Percentiles rank a stretch among this genome's conserved stretches.
Conservation (phyloP, 2,113 vertebrate species). For the Rousettus leschenaultii region DNA sequence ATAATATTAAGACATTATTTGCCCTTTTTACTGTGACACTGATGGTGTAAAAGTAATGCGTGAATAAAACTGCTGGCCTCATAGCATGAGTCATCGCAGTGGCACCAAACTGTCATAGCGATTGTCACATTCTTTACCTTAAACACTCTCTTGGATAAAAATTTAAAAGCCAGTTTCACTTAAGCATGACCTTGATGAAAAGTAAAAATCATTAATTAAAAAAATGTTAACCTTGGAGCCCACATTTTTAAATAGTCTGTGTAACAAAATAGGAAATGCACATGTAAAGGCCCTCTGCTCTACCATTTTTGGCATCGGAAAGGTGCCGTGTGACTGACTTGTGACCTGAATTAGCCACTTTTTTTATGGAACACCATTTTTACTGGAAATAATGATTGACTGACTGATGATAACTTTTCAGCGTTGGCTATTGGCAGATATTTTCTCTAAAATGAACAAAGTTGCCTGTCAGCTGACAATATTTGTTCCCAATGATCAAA, state of each 20-base stretch:
- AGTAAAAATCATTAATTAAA: neutral
- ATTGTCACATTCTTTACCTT: fast-evolving
- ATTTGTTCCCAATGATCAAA: constrained; percentile 4
- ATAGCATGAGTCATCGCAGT: fast-evolving
- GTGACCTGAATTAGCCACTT: fast-evolving
- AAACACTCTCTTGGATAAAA: neutral
- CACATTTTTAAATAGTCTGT: neutral
- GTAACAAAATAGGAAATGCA: fast-evolving
- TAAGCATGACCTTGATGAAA: neutral
- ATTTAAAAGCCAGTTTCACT: neutral
- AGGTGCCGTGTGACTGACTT: neutral
- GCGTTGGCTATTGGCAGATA: neutral
- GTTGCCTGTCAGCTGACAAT: constrained; percentile 24
- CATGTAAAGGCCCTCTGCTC: fast-evolving
- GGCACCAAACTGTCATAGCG: neutral
- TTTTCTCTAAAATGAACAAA: neutral
- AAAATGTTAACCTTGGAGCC: neutral
- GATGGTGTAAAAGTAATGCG: neutral
- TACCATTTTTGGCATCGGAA: fast-evolving
- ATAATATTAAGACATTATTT: neutral
- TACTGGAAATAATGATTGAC: neutral
- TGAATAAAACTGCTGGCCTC: no score
- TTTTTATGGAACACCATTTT: neutral
- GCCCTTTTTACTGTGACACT: neutral
- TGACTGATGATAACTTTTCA: neutral